Conservation (phyloP, 1,140 invertebrate species). For the Danaus melanippus region DNA sequence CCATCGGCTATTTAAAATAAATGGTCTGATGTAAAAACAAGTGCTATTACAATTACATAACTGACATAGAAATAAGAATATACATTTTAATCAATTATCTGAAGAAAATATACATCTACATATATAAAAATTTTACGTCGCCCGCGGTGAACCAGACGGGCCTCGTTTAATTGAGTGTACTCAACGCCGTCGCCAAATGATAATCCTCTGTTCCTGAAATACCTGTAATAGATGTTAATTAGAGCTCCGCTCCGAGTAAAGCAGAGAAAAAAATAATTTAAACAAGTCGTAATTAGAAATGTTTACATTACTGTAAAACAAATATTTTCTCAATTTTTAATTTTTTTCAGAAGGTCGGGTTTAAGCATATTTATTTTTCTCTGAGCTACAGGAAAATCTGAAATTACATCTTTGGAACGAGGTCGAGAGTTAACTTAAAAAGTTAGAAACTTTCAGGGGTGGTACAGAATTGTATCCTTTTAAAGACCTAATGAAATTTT, state of each 20-base stretch:
- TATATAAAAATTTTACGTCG: neutral
- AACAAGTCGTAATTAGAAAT: constrained; percentile 69
- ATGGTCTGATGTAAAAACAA: too few relatives aligned
- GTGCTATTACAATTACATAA: too few relatives aligned
- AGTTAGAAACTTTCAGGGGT: too few relatives aligned
- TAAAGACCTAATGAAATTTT: too few relatives aligned
- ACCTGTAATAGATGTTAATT: constrained; percentile 70
- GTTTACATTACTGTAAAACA: constrained; percentile 67
- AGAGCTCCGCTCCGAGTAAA: constrained; percentile 49
- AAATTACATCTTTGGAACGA: constrained; percentile 47
- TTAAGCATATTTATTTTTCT: constrained; percentile 68
- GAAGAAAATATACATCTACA: too few relatives aligned
- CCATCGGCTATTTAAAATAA: too few relatives aligned
- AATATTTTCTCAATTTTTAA: constrained; percentile 71
- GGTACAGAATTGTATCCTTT: too few relatives aligned
- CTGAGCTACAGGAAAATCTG: constrained; percentile 47
- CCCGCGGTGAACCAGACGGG: constrained; percentile 29
- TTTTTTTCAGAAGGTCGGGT: constrained; percentile 59
- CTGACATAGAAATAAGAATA: too few relatives aligned
- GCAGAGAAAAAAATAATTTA: constrained; percentile 68
- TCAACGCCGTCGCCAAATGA: constrained; percentile 59
- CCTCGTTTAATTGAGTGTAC: constrained; percentile 64
- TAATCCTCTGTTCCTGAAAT: constrained; percentile 61
- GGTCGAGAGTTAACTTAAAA: too few relatives aligned
- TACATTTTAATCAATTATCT: too few relatives aligned